These are phyloP conservation scores for Crossoptilon crossoptilon DNA, from an alignment of 2,797 vertebrate species.

Conservation along the genomic window DNA sequence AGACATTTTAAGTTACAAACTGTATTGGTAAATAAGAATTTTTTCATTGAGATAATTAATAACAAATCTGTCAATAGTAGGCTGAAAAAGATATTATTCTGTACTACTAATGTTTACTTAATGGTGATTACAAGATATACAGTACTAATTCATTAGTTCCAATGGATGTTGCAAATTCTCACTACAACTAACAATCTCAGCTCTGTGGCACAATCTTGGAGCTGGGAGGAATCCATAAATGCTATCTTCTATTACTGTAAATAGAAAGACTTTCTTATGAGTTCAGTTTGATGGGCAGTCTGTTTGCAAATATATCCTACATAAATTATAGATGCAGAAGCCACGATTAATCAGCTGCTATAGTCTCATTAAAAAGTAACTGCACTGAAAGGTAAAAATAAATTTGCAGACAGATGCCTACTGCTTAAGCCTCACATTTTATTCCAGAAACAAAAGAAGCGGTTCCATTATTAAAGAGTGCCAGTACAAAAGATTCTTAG, in stretches of 20 bases:
- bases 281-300: neutral
- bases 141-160: neutral
- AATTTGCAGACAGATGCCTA: neutral
- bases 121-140: neutral
- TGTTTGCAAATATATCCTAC: slow-evolving; percentile 14
- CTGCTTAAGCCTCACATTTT: neutral
- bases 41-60: neutral
- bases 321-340: slow-evolving; percentile 49
- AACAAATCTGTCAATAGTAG: neutral
- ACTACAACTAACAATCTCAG: neutral
- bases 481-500: neutral
- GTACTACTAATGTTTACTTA: neutral
- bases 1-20: neutral
- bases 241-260: neutral
- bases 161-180: neutral
- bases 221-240: neutral
- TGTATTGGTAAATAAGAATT: neutral
- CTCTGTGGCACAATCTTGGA: neutral
- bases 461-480: neutral
- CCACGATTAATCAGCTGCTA: slow-evolving; percentile 13
- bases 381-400: slow-evolving; percentile 5
- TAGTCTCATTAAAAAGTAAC: slow-evolving; percentile 39
- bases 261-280: neutral
- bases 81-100: neutral
- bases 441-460: neutral